phyloP scores from a whole-genome alignment of 35 echinoderm and acorn worm genomes.

The Apostichopus japonicus region DNA sequence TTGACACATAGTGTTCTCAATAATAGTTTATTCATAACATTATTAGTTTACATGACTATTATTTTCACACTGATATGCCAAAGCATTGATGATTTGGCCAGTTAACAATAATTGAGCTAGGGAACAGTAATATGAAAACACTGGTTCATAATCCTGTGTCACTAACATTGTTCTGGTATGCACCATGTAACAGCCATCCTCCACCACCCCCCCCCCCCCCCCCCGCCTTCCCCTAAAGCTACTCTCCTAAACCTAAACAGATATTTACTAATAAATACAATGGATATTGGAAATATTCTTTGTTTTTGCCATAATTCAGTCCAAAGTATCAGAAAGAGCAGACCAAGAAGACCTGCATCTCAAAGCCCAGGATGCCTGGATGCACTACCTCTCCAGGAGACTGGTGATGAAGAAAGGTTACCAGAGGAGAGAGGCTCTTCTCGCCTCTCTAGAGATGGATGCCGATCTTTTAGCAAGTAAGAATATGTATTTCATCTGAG shows the following conservation, averaged over 20 bases:
- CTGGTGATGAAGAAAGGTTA: conserved; percentile 71
- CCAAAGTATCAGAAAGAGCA: conserved; percentile 63
- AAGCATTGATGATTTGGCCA: too few relatives aligned
- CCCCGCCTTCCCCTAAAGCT: not conserved
- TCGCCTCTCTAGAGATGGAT: conserved; percentile 92
- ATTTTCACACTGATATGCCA: too few relatives aligned
- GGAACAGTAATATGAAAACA: too few relatives aligned
- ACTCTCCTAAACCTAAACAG: not conserved
- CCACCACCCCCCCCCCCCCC: too few relatives aligned
- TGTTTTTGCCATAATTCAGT: conserved; percentile 46
- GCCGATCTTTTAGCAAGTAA: conserved; percentile 85
- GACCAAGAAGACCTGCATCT: conserved; percentile 79
- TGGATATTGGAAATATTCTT: not conserved
- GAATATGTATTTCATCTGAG: not conserved
- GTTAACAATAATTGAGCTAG: too few relatives aligned
- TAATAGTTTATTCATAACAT: too few relatives aligned
- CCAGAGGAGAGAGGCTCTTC: conserved; percentile 88
- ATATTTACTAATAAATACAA: not conserved
- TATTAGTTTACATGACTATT: too few relatives aligned
- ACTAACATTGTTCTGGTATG: too few relatives aligned
- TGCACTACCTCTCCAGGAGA: conserved; percentile 74
- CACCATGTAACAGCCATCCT: not conserved
- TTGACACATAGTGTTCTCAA: too few relatives aligned
- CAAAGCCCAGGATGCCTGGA: conserved; percentile 78
- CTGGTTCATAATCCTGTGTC: too few relatives aligned